A percentile compares a stretch with the other conserved stretches of the same genome.
phyloP scores from a whole-genome alignment of 2,888 invertebrate species.

The Myopa tessellatipennis region DNA sequence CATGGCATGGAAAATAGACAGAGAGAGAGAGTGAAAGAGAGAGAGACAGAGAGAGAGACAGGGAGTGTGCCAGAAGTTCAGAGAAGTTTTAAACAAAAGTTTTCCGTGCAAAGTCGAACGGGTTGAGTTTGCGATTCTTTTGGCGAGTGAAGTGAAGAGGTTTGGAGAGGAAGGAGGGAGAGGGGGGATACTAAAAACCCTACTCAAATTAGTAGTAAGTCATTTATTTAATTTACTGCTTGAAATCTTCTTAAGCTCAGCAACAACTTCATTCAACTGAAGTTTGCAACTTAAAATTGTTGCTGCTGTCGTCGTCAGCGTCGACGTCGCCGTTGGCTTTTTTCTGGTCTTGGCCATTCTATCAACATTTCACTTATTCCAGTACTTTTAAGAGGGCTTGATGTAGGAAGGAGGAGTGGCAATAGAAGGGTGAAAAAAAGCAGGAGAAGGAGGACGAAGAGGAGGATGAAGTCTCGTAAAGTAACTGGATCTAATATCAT shows the following conservation, averaged over 20 bases:
- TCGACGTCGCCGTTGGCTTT: background rate
- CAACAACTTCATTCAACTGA: slow-evolving; percentile 20
- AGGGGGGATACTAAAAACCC: background rate
- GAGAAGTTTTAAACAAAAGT: background rate
- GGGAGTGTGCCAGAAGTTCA: background rate
- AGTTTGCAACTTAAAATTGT: background rate
- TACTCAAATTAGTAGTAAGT: slow-evolving; percentile 45
- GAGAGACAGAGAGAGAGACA: too few species aligned
- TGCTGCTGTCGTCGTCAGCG: background rate
- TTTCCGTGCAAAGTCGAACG: background rate
- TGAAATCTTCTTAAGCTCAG: slow-evolving; percentile 38
- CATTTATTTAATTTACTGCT: slow-evolving; percentile 62
- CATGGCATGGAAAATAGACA: background rate
- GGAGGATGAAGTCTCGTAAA: slow-evolving; percentile 35
- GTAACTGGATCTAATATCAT: slow-evolving; percentile 49
- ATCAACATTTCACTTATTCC: too few species aligned
- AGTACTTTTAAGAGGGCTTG: too few species aligned
- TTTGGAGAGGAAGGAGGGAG: background rate
- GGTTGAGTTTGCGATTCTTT: background rate
- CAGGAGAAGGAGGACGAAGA: too few species aligned
- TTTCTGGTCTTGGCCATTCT: background rate
- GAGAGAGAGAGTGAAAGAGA: too few species aligned
- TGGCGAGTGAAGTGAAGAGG: background rate
- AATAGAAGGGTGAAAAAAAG: too few species aligned
- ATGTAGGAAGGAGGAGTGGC: too few species aligned